Base-by-base conservation (phyloP, 2,888 invertebrate species). In the Drosophila parthenogenetica region DNA sequence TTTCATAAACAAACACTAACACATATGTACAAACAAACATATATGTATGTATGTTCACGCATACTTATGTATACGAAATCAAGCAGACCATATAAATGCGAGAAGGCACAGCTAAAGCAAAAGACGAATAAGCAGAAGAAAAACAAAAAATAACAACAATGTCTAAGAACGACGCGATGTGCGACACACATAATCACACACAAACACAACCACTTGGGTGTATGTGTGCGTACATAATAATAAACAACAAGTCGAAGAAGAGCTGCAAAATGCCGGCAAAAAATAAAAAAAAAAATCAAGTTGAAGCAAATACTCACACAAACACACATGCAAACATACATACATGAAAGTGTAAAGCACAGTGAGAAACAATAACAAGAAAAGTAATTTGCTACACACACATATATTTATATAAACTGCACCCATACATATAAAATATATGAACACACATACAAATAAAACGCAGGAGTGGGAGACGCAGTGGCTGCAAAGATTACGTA, bases 1-100 rank as follows among this genome's bases (percentile, higher is more conserved):
- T 79, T 84, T 85, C 64, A 87, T 75, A 83, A 85, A 85, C 79
- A 84, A 85, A 84, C 81, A 71, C 45, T 42, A 50, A 51, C 48
- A 72, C n/a, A 66, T 39, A 68, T 10, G 45, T 1, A 29, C 40
- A 8, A 29, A 8, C 13, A 35, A 13, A 35, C 13, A 35, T 35
- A 35, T 35, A 35, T 35, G 35, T 13, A 35, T 35, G 13, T 35
- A 35, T 35, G 35, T 22, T 61, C 50, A 71, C 45, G 49, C 13
- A 57, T n/a, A 48, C 10, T 13, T 8, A 51, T 57, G 48, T 13
- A 40, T 39, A 59, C 37, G 49, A 37, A 54, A 13, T 25, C 40
- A 40, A n/a, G 25, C 68, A 57, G 37, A 73, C 50, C 43, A 63
- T 40, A 73, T 63, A 61, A 43, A 66, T 66, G 53, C 45, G 50